Conservation (phyloP, 2,797 vertebrate genomes). For the Sus cebifrons region DNA sequence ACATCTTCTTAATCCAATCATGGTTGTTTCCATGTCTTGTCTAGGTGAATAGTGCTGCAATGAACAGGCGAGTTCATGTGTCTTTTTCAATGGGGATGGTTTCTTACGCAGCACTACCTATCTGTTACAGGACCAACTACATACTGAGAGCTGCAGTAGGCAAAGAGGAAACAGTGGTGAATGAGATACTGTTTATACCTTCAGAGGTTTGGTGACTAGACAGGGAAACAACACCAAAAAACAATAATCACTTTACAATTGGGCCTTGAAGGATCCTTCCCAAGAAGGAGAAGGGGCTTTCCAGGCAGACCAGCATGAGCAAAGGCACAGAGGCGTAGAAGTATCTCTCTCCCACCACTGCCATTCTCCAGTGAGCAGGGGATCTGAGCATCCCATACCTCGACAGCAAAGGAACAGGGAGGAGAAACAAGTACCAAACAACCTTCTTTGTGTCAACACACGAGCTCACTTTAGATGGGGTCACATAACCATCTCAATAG, state of each 20-base stretch:
- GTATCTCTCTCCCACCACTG: neutral
- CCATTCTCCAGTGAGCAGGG: neutral
- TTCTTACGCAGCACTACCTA: neutral
- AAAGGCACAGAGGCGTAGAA: neutral
- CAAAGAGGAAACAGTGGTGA: neutral
- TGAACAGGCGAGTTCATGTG: too few species aligned
- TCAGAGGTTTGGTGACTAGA: neutral
- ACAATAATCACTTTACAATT: neutral
- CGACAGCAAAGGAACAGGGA: neutral
- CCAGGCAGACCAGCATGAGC: neutral
- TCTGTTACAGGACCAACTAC: rapidly evolving
- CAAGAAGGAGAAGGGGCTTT: neutral
- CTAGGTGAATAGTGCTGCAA: too few species aligned
- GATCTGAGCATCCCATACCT: neutral
- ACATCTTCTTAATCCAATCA: too few species aligned
- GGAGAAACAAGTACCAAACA: neutral
- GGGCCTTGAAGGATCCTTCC: neutral
- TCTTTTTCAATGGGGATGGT: too few species aligned
- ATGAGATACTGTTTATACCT: neutral
- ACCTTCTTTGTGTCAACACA: neutral
- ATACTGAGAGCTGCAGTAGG: neutral
- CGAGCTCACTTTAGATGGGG: neutral
- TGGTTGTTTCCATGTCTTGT: too few species aligned
- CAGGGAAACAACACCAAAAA: neutral
- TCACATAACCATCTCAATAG: neutral